These are phyloP conservation scores for Cephus spinipes DNA, from an alignment of 2,888 invertebrate genomes.

Conservation along the genomic window DNA sequence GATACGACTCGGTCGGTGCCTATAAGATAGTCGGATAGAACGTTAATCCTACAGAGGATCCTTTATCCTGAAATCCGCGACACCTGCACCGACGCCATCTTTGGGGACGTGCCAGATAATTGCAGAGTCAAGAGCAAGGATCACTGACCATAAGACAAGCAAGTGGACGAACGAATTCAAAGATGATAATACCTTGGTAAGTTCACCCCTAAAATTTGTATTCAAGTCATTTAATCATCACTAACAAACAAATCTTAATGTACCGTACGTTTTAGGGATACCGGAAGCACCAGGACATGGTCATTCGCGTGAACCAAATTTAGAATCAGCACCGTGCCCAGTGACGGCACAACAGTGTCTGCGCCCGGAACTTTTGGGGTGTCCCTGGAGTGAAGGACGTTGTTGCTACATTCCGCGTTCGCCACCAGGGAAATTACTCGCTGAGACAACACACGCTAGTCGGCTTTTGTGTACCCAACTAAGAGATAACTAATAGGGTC, in stretches of 20 bases:
- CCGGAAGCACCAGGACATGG: background rate
- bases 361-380: background rate
- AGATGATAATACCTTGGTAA: background rate
- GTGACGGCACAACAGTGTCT: background rate
- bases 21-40: background rate
- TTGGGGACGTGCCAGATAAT: background rate
- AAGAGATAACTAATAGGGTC: conserved; percentile 46
- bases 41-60: background rate
- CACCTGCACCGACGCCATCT: background rate
- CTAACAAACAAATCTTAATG: background rate
- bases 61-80: background rate
- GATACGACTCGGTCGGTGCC: background rate
- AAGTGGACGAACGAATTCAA: background rate
- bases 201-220: background rate
- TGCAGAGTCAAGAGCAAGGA: background rate
- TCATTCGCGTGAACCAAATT: background rate
- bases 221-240: background rate
- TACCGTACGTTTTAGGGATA: background rate
- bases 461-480: conserved; percentile 38
- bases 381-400: conserved; percentile 8
- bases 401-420: conserved; percentile 11
- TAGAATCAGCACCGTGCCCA: background rate
- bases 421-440: conserved; percentile 30
- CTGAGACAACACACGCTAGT: conserved; percentile 29
- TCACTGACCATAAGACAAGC: background rate